Conservation (phyloP, 2,113 vertebrate species). For the Scolopax mira region DNA sequence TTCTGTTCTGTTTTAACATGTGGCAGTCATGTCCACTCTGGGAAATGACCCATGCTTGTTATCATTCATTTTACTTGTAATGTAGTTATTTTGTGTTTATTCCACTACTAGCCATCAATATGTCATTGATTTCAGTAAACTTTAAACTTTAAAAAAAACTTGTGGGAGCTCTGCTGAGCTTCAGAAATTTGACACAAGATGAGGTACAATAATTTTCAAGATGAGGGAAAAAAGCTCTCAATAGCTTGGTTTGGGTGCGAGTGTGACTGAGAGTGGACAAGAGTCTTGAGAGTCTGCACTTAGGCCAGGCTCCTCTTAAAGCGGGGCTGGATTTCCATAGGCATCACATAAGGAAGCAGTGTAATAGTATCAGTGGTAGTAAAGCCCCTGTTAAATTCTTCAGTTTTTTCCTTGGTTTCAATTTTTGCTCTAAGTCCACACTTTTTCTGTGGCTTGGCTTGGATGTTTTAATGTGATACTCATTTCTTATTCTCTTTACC, state of each 20-base stretch:
- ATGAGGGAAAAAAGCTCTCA: not conserved
- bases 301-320: not conserved
- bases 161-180: not conserved
- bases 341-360: not conserved
- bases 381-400: not conserved
- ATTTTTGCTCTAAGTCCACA: not conserved
- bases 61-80: not conserved
- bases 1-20: fast-evolving
- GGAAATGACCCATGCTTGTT: not conserved
- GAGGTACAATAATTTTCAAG: not conserved
- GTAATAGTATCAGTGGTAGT: not conserved
- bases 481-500: slow-evolving; percentile 9
- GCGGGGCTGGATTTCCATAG: not conserved
- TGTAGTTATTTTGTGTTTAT: not conserved
- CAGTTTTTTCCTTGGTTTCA: not conserved
- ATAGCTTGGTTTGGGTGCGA: not conserved
- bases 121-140: not conserved
- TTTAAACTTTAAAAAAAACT: not conserved
- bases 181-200: not conserved
- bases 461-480: not conserved
- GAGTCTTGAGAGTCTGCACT: not conserved
- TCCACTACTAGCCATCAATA: not conserved
- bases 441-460: not conserved
- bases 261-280: not conserved
- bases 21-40: not conserved